Conservation (phyloP, 2,797 vertebrate genomes). For the Eleutherodactylus coqui region DNA sequence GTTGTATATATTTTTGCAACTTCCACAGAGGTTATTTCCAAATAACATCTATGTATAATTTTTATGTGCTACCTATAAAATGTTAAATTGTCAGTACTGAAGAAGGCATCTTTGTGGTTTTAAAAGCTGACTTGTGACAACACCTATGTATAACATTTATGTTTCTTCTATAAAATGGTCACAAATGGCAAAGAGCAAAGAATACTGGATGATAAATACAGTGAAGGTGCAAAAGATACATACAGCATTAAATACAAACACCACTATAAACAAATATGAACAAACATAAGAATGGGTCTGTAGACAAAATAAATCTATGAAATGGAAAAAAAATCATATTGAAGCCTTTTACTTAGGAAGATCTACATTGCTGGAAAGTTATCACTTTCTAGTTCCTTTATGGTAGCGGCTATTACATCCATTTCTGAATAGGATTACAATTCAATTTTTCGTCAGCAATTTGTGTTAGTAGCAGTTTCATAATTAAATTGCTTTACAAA, state of each 20-base stretch:
- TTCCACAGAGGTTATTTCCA: constrained; percentile 34
- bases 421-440: not conserved
- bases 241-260: constrained; percentile 33
- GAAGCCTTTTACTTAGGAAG: not conserved
- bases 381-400: not conserved
- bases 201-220: constrained; percentile 41
- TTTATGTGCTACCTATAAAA: constrained; percentile 53
- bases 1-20: constrained; percentile 33
- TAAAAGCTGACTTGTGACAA: constrained; percentile 50
- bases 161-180: constrained; percentile 51
- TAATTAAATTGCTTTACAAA: too few relatives aligned
- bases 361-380: not conserved
- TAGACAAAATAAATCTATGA: constrained; percentile 14
- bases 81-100: constrained; percentile 43
- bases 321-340: not conserved
- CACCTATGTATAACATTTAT: constrained; percentile 59
- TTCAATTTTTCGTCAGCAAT: too few relatives aligned
- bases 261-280: not conserved
- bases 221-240: constrained; percentile 6
- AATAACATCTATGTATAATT: constrained; percentile 49
- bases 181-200: constrained; percentile 40
- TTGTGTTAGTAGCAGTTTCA: too few relatives aligned
- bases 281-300: not conserved
- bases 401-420: not conserved
- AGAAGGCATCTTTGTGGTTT: constrained; percentile 51